Evolutionary conservation across 1,140 invertebrate species (phyloP), one percentile per base, ranked within the genome.

Genomic region (Calycopis cecrops): DNA sequence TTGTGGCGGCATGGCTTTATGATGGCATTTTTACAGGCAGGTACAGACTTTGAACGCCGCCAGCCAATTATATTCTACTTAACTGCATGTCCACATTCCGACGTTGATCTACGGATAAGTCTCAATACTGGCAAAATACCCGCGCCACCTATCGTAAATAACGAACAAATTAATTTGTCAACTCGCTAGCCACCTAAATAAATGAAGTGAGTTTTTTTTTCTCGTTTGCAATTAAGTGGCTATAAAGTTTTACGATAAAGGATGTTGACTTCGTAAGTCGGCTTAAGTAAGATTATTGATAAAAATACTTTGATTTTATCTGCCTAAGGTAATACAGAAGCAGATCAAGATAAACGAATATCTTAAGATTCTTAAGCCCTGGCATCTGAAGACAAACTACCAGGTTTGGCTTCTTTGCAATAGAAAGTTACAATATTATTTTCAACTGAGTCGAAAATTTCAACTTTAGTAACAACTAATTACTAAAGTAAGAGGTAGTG

Each of bases 31-130:
- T 86, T 84, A 86, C 79, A 77, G 68, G 71, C 79, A 81, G 79
- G 77, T 74, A 81, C 77, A 72, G 60, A 79, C 80, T 84, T 84
- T 86, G 76, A 78, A 62, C 71, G 67, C 65, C 81, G 79, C 73
- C 76, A 67, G 79, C 73, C 82, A 84, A 86, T 86, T 86, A 86
- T 84, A 85, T 81, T 84, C 73, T 82, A 85, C 79, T 85, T 82
- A 83, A 70, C 69, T 74, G 53, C 53, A 53, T 51, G 55, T 16
- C 58, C 44, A 63, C 58, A 55, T 57, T 63, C 55, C 57, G 35
- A 33, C 50, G 35, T 48, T 52, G 38, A 54, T 63, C 51, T 57
- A 60, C 35, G 61, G 54, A 54, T 54, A 54, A 54, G 28, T 35
- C 40, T 35, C 14, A 16, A 40, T 51, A 35, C 34, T 51, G 33